A percentile compares a stretch with the other conserved stretches of the same genome.
phyloP scores from a whole-genome alignment of 1,140 invertebrate genomes.

The Monochamus saltuarius region DNA sequence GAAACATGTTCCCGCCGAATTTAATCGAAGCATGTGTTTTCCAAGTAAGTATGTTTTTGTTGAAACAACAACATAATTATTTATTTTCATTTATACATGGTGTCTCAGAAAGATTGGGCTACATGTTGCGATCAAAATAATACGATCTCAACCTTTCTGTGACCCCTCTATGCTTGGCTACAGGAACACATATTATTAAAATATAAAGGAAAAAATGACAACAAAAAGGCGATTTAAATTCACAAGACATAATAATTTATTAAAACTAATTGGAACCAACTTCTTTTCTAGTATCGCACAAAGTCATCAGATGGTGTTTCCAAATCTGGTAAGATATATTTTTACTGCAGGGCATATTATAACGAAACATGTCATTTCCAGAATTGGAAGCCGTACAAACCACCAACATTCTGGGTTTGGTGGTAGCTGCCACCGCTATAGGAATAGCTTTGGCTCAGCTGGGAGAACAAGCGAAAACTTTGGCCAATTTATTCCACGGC shows the following conservation, averaged over 20 bases:
- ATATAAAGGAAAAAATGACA: too few species aligned
- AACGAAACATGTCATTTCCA: conserved; percentile 57
- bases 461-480: conserved; percentile 62
- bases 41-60: conserved; percentile 34
- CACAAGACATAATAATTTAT: too few species aligned
- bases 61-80: too few species aligned
- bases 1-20: conserved; percentile 78
- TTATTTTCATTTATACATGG: too few species aligned
- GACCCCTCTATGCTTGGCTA: too few species aligned
- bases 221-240: too few species aligned
- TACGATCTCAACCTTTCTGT: too few species aligned
- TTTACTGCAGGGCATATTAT: conserved; percentile 1
- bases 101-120: too few species aligned
- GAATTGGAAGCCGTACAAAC: conserved; percentile 55
- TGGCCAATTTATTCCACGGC: conserved; percentile 64
- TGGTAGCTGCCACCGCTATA: conserved; percentile 66
- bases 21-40: conserved; percentile 66
- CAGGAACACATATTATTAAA: too few species aligned
- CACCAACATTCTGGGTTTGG: conserved; percentile 72
- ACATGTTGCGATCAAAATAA: too few species aligned
- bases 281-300: conserved; percentile 51
- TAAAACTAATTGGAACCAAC: not conserved
- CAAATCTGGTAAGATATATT: conserved; percentile 21
- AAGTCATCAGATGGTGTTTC: conserved; percentile 37
- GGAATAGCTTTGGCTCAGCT: conserved; percentile 68